Base-by-base conservation (phyloP, 2,888 invertebrate species). In the Athetis lepigone region DNA sequence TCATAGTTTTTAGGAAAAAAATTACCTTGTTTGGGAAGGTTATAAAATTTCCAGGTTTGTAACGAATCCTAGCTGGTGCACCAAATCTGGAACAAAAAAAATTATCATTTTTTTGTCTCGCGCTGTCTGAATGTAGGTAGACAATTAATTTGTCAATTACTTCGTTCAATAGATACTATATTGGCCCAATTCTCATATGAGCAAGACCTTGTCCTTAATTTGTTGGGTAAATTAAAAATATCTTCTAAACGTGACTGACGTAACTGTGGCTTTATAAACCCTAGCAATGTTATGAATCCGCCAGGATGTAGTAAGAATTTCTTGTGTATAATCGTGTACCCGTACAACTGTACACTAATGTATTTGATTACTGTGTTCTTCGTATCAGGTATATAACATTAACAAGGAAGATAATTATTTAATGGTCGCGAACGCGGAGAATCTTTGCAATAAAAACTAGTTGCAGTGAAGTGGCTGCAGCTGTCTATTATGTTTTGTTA, bases 61-160 rank as follows among this genome's bases (percentile, higher is more conserved):
- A 56, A 57, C 51, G 40, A 61, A 29, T 64, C 33, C 45, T 64
- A 49, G 51, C 39, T 45, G 56, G 36, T 47, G 62, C 60, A 69
- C 61, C 55, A 60, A 82, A 85, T 85, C 88, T 88, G 88, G 60
- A 88, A 88, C 81, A 83, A 86, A 68, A 58, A 36, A 68, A 65
- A 37, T 61, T 33, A 61, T 18, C 6, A 47, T 55, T 40, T 39
- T 45, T 55, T 40, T 39, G 8, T 42, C 3, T 25, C n/a, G 18
- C 13, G 18, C 7, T 8, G 7, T 29, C 39, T 49, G 29, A 37
- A 42, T 47, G 8, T 60, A 49, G 29, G 29, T 29, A 11, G 11
- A 29, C 9, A 29, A 29, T 29, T 25, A 25, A 25, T 3, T 25
- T 6, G 13, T 51, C 54, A 65, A 65, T 58, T 68, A 63, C 73